Base-by-base conservation (phyloP, 2,797 vertebrate species). In the Bovichtus diacanthus region DNA sequence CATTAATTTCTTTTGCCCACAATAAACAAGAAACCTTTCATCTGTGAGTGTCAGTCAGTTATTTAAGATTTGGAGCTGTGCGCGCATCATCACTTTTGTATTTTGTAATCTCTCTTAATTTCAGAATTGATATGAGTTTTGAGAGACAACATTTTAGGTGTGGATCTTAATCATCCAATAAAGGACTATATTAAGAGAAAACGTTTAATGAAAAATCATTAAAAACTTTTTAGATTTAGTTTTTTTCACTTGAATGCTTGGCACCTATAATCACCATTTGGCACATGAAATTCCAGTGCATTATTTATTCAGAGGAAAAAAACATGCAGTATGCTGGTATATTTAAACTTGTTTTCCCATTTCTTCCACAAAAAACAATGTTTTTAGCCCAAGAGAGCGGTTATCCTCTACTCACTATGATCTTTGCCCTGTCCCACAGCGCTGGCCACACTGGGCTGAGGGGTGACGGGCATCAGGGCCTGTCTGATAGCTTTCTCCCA, bases 401-500 rank as follows among this genome's bases (percentile, higher is more conserved):
- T 19, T n/a, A 27, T 44, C 15, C 27, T 82, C 3, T 90, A 94
- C 98, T 98, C 93, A 99, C 98, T 98, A 94, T 99, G 97, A 87
- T 98, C 97, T 94, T 96, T 99, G 85, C 97, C 97, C 85, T 97
- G 97, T 71, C 96, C 97, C 8, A 93, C 93, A 82, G 95, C 93
- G 71, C 95, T 95, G 83, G 97, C 96, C 83, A 98, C 77, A 19
- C 98, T 99, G 80, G 97, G 95, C 92, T 99, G 97, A 81, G 98
- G 98, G 12, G 98, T 99, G 81, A 99, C 98, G 19, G 98, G 98
- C 98, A 99, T 99, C 90, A 99, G 95, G 82, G 98, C 98, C 89
- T 99, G 98, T 88, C 98, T 95, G 92, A 99, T 98, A 90, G 98
- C 97, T 90, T 97, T 98, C 94, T 99, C 98, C 98, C 98, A 99